phyloP scores from a whole-genome alignment of 2,113 vertebrate genomes.

The Cebus imitator region DNA sequence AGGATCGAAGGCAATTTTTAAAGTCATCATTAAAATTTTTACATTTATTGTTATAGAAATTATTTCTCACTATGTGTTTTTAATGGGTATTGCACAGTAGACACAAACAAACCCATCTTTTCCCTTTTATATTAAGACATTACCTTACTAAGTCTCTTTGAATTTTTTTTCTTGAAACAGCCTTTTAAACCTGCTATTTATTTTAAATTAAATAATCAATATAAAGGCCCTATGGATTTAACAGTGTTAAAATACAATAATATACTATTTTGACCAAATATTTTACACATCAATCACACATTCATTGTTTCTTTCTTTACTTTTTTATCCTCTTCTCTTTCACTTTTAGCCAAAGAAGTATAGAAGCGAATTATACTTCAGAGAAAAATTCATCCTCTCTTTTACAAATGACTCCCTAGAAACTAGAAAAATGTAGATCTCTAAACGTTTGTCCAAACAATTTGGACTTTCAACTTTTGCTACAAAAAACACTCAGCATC shows the following conservation, averaged over 20 bases:
- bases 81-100: neutral
- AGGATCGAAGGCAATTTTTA: neutral
- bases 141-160: conserved; percentile 7
- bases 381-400: neutral
- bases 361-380: neutral
- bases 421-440: neutral
- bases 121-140: neutral
- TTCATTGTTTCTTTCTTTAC: neutral
- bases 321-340: neutral
- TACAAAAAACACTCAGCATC: neutral
- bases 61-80: neutral
- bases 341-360: neutral
- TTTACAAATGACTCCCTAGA: neutral
- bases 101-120: neutral
- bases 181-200: neutral
- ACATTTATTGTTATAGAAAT: neutral
- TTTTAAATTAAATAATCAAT: conserved; percentile 25
- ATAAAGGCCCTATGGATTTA: neutral
- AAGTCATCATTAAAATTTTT: neutral
- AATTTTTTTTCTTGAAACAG: neutral
- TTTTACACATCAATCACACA: neutral
- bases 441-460: neutral
- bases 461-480: neutral
- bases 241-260: conserved; percentile 1
- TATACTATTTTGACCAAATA: neutral